phyloP scores from a whole-genome alignment of 2,113 vertebrate genomes.

The Oriolus oriolus region DNA sequence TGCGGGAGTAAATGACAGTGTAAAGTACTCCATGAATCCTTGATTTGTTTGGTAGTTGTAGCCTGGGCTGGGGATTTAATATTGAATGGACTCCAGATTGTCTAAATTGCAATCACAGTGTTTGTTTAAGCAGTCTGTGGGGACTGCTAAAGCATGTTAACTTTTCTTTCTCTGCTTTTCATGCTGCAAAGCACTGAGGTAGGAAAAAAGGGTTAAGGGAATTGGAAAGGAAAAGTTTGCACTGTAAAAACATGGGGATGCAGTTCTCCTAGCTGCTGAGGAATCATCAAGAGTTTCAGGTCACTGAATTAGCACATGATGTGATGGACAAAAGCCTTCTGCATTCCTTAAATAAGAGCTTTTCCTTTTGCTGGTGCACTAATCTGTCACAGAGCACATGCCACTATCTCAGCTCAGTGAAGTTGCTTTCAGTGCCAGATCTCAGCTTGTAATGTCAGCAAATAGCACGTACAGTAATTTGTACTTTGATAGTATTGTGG shows the following conservation, averaged over 20 bases:
- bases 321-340: constrained; percentile 46
- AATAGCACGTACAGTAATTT: constrained; percentile 18
- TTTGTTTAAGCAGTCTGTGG: constrained; percentile 69
- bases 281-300: constrained; percentile 46
- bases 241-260: constrained; percentile 49
- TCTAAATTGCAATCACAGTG: constrained; percentile 70
- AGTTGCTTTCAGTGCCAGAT: not conserved
- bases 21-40: constrained; percentile 65
- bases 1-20: constrained; percentile 37
- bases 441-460: not conserved
- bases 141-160: constrained; percentile 68
- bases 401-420: constrained; percentile 7
- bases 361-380: constrained; percentile 22
- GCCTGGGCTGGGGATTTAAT: constrained; percentile 62
- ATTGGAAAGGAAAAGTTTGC: constrained; percentile 28
- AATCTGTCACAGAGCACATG: constrained; percentile 17
- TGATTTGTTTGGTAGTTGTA: constrained; percentile 68
- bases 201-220: not conserved
- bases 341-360: constrained; percentile 48
- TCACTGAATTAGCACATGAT: constrained; percentile 28
- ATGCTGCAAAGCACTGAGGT: constrained; percentile 48
- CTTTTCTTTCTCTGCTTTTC: constrained; percentile 69
- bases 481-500: not conserved
- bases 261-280: constrained; percentile 35
- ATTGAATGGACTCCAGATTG: constrained; percentile 74